Evolutionary conservation across 2,797 vertebrate species (phyloP).

Genomic region (Moxostoma hubbsi): DNA sequence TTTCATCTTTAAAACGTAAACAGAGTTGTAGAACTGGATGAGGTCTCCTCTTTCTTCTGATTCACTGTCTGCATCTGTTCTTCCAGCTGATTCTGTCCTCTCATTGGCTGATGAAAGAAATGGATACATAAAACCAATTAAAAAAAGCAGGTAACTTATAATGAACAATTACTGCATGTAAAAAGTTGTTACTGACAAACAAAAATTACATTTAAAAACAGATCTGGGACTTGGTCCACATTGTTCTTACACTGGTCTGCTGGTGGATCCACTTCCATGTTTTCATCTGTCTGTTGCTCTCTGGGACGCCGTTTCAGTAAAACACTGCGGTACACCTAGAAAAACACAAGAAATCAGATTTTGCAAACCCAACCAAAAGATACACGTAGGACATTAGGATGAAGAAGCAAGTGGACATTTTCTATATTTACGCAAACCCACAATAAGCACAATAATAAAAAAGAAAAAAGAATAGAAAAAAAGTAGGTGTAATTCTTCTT

Average conservation of each 20-base stretch:
- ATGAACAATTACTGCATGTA: neutral
- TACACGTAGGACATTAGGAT: neutral
- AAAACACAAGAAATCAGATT: slow-evolving; percentile 6
- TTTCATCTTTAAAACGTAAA: slow-evolving; percentile 90
- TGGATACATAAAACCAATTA: neutral
- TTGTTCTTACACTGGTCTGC: slow-evolving; percentile 70
- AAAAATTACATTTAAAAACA: neutral
- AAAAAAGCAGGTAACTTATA: neutral
- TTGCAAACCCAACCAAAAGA: no score
- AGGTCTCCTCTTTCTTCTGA: slow-evolving; percentile 86
- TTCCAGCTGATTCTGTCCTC: slow-evolving; percentile 57
- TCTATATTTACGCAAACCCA: neutral
- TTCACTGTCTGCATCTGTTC: slow-evolving; percentile 40
- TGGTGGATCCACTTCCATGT: slow-evolving; percentile 79
- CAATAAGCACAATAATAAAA: neutral
- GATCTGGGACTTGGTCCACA: neutral
- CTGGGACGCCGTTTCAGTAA: slow-evolving; percentile 77
- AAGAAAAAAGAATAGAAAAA: neutral
- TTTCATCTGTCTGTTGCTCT: slow-evolving; percentile 70
- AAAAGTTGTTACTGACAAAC: no score
- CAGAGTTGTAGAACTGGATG: slow-evolving; percentile 93
- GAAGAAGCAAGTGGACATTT: neutral
- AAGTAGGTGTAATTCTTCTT: neutral
- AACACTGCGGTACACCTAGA: slow-evolving; percentile 94
- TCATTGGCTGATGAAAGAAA: slow-evolving; percentile 66